These are phyloP conservation scores for Glossosoma conforme DNA, from an alignment of 1,140 invertebrate genomes.

Conservation along the genomic window DNA sequence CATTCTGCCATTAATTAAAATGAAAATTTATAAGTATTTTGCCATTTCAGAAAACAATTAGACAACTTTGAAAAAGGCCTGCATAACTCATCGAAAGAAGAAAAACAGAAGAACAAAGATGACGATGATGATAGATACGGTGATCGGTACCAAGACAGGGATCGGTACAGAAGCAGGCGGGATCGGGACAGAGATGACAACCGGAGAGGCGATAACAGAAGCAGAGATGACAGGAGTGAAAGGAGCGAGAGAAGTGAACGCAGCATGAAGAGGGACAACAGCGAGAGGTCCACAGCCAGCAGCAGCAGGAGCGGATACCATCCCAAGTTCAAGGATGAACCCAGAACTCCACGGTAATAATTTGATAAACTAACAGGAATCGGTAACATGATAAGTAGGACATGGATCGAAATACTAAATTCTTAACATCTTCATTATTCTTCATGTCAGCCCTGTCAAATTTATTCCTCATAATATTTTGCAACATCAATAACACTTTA, in stretches of 20 bases:
- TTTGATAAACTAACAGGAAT: too few species aligned
- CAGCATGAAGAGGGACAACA: slow-evolving; percentile 39
- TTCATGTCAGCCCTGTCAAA: too few species aligned
- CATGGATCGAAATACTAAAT: too few species aligned
- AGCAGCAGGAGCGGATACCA: slow-evolving; percentile 62
- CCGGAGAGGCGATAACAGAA: slow-evolving; percentile 30
- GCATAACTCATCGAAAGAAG: slow-evolving; percentile 52
- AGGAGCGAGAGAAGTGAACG: slow-evolving; percentile 32
- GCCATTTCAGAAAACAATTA: slow-evolving; percentile 50
- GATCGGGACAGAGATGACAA: slow-evolving; percentile 35
- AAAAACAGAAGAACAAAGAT: slow-evolving; percentile 44
- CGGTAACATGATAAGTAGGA: too few species aligned
- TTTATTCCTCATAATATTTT: too few species aligned
- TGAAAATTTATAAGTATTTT: slow-evolving; percentile 9
- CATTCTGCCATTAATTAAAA: too few species aligned
- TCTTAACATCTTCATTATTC: too few species aligned
- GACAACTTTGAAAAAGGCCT: slow-evolving; percentile 50
- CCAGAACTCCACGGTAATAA: slow-evolving; percentile 65
- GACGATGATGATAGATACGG: slow-evolving; percentile 37
- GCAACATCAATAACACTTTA: too few species aligned
- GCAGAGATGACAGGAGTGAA: slow-evolving; percentile 34
- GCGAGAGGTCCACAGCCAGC: slow-evolving; percentile 36
- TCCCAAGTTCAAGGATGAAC: slow-evolving; percentile 71
- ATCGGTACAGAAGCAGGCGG: slow-evolving; percentile 25
- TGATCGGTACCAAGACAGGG: slow-evolving; percentile 30